phyloP scores from a whole-genome alignment of 2,888 invertebrate genomes.

The Eulithis testata region DNA sequence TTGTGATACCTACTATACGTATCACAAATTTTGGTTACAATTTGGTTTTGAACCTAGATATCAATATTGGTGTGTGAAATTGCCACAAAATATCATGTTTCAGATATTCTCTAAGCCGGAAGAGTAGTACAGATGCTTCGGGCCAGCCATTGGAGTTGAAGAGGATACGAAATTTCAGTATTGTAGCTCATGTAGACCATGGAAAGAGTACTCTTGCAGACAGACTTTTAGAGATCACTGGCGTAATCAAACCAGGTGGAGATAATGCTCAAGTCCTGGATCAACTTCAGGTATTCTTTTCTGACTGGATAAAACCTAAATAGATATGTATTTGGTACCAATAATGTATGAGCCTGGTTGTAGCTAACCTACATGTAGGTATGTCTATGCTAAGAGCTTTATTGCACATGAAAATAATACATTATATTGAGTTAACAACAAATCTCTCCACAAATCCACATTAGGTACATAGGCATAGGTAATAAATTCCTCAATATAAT shows the following conservation, averaged over 20 bases:
- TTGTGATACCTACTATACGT: not conserved
- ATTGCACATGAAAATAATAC: too few relatives aligned
- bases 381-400: too few relatives aligned
- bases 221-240: constrained; percentile 96
- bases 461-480: too few relatives aligned
- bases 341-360: too few relatives aligned
- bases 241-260: constrained; percentile 88
- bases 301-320: too few relatives aligned
- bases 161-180: constrained; percentile 95
- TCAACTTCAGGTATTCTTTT: constrained; percentile 85
- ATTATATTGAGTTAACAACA: too few relatives aligned
- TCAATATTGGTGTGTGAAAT: not conserved
- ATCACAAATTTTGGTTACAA: not conserved
- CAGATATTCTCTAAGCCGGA: constrained; percentile 44
- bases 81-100: constrained; percentile 13
- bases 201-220: constrained; percentile 99
- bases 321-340: too few relatives aligned
- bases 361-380: too few relatives aligned
- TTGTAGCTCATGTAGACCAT: constrained; percentile 99
- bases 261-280: constrained; percentile 90
- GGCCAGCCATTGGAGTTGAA: constrained; percentile 54
- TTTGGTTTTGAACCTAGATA: not conserved
- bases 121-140: constrained; percentile 53
- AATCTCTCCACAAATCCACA: too few relatives aligned
- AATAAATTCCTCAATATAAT: too few relatives aligned